Base-by-base conservation (phyloP, 2,113 vertebrate genomes). In the Nicator chloris region DNA sequence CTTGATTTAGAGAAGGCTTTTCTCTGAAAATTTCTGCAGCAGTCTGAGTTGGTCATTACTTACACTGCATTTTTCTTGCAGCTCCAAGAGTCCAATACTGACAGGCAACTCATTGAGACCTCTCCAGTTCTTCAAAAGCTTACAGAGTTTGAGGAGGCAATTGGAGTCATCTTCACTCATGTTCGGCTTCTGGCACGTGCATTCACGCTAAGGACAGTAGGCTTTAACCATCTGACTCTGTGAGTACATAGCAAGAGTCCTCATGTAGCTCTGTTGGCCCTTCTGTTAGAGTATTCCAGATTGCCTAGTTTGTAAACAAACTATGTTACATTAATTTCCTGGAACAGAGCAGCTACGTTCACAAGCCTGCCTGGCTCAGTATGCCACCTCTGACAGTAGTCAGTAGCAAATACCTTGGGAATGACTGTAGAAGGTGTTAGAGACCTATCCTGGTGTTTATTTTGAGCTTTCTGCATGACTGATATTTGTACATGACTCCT, bases 221-320 rank as follows among this genome's bases (percentile, higher is more conserved):
- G 99, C 96, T 99, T 99, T 98, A 99, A 99, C 98, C 99, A 99
- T 93, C 98, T 99, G 96, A 99, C 99, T 39, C 98, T 99, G 99
- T 99, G 96, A 99, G 99, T 99, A 69, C n/a, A 47, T 37, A 89
- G 26, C 23, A 23, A 33, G 33, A 71, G 42, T 59, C 63, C 20
- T 15, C 23, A 8, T 13, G 14, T 31, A 49, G 40, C 60, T 64
- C 63, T 80, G 37, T 50, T 83, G 49, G 9, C 73, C 40, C 11
- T 91, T 71, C 31, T 61, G 20, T 78, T 84, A 53, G 33, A 69
- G 31, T 54, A 56, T 51, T 39, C 20, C 26, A 66, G 23, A 59
- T 44, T 42, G 39, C 24, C 45, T 50, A 22, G 8, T 59, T 72
- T 77, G 31, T 66, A 45, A 85, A 53, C 23, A 54, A 50, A 10